Conservation (phyloP, 2,113 vertebrate genomes). For the Lamprologus tigripictilis region DNA sequence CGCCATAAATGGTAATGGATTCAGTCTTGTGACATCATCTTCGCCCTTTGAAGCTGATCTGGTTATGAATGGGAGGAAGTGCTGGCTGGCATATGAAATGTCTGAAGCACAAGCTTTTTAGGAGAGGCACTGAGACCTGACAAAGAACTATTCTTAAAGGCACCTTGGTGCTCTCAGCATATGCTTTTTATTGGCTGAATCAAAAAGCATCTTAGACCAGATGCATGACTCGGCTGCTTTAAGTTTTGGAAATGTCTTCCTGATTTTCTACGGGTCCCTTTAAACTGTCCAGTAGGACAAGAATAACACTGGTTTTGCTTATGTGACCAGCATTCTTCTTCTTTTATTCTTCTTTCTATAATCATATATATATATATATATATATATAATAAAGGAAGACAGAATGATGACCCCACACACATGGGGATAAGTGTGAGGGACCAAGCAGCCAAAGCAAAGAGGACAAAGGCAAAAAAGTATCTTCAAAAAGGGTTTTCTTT, state of each 20-base stretch:
- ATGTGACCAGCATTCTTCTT: background rate
- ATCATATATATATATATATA: accelerated
- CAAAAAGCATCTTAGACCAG: background rate
- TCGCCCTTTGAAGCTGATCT: background rate
- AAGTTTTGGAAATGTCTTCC: background rate
- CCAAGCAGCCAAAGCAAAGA: background rate
- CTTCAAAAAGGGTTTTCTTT: background rate
- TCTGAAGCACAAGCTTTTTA: background rate
- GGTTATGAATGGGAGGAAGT: background rate
- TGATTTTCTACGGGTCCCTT: background rate
- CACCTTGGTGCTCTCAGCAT: background rate
- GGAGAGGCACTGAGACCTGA: background rate
- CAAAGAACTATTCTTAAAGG: background rate
- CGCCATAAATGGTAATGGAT: background rate
- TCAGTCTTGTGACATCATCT: background rate
- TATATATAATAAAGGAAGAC: background rate
- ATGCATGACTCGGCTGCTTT: background rate
- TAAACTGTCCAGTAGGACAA: background rate
- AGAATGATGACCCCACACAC: background rate
- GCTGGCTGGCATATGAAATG: background rate
- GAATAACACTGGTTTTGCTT: background rate
- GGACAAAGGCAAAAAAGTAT: too few relatives aligned
- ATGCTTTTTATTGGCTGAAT: background rate
- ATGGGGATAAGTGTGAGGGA: background rate
- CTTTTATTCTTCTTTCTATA: background rate